A percentile compares a stretch with the other conserved stretches of the same genome.
Conservation (phyloP, 2,888 invertebrate species). For the Tetranychus piercei region DNA sequence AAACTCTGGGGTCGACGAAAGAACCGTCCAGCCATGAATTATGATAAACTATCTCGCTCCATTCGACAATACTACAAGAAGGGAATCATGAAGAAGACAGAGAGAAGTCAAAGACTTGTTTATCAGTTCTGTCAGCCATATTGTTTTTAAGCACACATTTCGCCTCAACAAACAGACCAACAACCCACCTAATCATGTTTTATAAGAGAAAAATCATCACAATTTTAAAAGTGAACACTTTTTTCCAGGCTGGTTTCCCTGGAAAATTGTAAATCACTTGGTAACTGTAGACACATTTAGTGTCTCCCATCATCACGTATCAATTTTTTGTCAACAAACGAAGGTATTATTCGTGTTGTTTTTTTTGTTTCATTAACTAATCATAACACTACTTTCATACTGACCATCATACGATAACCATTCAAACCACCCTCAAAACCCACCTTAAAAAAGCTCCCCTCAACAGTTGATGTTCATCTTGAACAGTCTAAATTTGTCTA, state of each 20-base stretch:
- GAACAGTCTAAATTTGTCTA: too few relatives aligned
- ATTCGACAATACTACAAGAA: constrained; percentile 98
- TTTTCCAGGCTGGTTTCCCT: background rate
- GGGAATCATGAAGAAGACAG: constrained; percentile 98
- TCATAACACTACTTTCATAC: constrained; percentile 14
- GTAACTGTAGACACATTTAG: constrained; percentile 6
- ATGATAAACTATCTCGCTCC: constrained; percentile 91
- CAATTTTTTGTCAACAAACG: constrained; percentile 15
- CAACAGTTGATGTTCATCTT: too few relatives aligned
- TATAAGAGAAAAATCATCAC: background rate
- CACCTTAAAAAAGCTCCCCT: too few relatives aligned
- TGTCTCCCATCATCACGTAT: constrained; percentile 12
- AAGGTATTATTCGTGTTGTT: constrained; percentile 25
- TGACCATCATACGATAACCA: too few relatives aligned
- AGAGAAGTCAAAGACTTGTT: constrained; percentile 86
- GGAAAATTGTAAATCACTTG: background rate
- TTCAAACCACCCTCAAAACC: too few relatives aligned
- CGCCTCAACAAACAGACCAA: background rate
- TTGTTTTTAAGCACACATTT: constrained; percentile 44
- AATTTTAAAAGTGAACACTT: background rate
- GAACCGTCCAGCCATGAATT: constrained; percentile 98
- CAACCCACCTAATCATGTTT: constrained; percentile 4
- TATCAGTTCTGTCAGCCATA: constrained; percentile 97
- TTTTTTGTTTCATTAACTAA: background rate
- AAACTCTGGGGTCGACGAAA: constrained; percentile 92